Conservation (phyloP, 2,888 invertebrate genomes). For the Hanleya hanleyi region DNA sequence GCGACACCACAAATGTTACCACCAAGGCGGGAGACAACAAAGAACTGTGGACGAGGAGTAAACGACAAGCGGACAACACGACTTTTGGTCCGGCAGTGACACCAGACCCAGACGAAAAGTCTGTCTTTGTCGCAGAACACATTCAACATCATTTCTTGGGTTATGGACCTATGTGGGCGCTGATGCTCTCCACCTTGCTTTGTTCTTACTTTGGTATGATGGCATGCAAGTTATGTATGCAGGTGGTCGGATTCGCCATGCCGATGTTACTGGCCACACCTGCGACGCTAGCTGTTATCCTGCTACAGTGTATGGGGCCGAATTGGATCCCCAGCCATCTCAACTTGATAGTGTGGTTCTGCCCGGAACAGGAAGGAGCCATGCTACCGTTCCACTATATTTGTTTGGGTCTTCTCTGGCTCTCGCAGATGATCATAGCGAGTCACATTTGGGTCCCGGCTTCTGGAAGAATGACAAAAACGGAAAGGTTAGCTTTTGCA, state of each 20-base stretch:
- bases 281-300: conserved; percentile 53
- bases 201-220: conserved; percentile 75
- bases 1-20: not conserved
- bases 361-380: conserved; percentile 44
- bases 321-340: conserved; percentile 45
- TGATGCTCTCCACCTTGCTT: conserved; percentile 47
- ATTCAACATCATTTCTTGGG: conserved; percentile 4
- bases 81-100: not conserved
- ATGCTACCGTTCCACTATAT: conserved; percentile 44
- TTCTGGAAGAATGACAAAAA: conserved; percentile 61
- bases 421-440: conserved; percentile 63
- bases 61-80: not conserved
- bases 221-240: conserved; percentile 76
- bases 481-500: conserved; percentile 55
- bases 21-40: not conserved
- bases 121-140: not conserved
- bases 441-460: conserved; percentile 65
- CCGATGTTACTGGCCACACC: conserved; percentile 74
- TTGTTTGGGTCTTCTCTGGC: conserved; percentile 54
- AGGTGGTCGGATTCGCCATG: conserved; percentile 73
- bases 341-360: conserved; percentile 47
- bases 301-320: conserved; percentile 42
- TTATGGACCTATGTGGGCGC: conserved; percentile 47
- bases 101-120: not conserved
- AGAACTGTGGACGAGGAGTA: not conserved